Percentiles rank a stretch among this genome's conserved stretches.
phyloP scores from a whole-genome alignment of 1,140 invertebrate genomes.

The Teleogryllus occipitalis region DNA sequence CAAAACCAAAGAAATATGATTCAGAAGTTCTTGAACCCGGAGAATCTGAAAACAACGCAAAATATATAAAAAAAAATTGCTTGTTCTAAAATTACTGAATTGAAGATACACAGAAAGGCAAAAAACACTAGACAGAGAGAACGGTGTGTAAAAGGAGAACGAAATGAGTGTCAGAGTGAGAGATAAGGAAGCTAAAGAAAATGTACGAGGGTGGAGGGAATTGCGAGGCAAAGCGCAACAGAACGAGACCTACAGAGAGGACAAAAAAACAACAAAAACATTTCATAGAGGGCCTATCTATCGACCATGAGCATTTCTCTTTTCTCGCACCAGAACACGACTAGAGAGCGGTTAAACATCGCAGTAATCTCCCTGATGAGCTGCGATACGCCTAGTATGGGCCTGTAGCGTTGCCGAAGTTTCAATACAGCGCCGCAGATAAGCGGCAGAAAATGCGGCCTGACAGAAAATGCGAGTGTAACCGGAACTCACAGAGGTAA shows the following conservation, averaged over 20 bases:
- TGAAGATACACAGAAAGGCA: too few relatives aligned
- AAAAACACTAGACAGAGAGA: too few relatives aligned
- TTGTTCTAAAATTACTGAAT: too few relatives aligned
- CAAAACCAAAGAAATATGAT: too few relatives aligned
- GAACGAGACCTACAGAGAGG: not conserved
- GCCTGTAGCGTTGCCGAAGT: not conserved
- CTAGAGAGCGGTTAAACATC: not conserved
- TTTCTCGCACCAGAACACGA: not conserved
- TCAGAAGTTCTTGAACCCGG: too few relatives aligned
- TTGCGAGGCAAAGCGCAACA: too few relatives aligned
- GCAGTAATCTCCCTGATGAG: not conserved
- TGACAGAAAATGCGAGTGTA: not conserved
- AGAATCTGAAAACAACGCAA: too few relatives aligned
- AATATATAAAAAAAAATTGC: too few relatives aligned
- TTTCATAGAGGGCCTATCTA: not conserved
- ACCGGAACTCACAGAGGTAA: not conserved
- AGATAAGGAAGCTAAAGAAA: too few relatives aligned
- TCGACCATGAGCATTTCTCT: not conserved
- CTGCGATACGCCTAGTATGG: not conserved
- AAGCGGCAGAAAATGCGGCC: not conserved
- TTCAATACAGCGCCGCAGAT: not conserved
- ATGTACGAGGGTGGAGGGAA: too few relatives aligned
- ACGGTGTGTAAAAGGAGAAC: too few relatives aligned
- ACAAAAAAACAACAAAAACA: not conserved
- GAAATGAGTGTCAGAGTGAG: too few relatives aligned